These are phyloP conservation scores for Xerus rutilus DNA, from an alignment of 2,797 vertebrate species.

Conservation along the genomic window DNA sequence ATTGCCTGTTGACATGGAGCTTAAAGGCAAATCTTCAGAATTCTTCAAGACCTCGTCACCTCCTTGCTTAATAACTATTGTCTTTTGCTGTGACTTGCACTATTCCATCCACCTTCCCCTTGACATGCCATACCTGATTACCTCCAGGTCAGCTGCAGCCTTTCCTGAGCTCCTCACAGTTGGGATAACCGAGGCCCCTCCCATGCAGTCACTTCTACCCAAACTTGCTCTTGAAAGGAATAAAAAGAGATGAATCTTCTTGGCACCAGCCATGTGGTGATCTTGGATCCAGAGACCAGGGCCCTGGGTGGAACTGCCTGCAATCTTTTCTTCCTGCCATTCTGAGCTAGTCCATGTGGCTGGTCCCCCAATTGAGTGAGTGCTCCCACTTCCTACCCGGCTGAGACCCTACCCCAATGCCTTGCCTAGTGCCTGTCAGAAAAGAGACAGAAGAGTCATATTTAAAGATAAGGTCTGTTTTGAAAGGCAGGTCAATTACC, in stretches of 20 bases:
- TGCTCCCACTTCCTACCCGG: neutral
- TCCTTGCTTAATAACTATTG: neutral
- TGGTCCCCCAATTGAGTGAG: neutral
- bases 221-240: neutral
- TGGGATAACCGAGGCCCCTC: neutral
- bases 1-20: neutral
- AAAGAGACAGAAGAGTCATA: no score
- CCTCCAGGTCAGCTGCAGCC: neutral
- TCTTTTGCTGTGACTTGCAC: neutral
- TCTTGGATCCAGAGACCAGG: neutral
- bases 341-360: neutral
- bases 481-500: no score
- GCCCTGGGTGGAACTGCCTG: neutral
- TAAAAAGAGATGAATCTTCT: neutral
- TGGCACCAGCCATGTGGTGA: accelerated
- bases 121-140: neutral
- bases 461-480: no score
- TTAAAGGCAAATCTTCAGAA: constrained; percentile 15
- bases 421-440: neutral
- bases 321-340: neutral
- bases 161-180: neutral
- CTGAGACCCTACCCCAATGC: no score
- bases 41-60: neutral
- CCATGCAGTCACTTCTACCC: neutral
- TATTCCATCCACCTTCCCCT: neutral